These are phyloP conservation scores for Cheilosia grossa DNA, from an alignment of 2,888 invertebrate species.

Conservation along the genomic window DNA sequence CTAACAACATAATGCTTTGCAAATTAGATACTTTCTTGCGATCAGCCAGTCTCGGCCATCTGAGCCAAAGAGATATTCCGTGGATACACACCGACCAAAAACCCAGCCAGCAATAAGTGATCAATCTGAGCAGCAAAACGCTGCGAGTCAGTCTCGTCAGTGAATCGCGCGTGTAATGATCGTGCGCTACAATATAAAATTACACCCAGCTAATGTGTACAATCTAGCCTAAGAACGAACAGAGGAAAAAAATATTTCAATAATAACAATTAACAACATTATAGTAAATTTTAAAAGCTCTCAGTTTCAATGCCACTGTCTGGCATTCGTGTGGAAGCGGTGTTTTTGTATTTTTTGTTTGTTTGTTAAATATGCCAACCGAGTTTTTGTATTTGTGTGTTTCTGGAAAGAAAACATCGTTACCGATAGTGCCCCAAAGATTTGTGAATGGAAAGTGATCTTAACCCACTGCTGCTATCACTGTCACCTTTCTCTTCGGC, in stretches of 20 bases:
- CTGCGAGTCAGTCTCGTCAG: conserved; percentile 78
- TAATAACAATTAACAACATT: conserved; percentile 65
- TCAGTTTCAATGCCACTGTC: conserved; percentile 62
- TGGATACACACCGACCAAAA: conserved; percentile 52
- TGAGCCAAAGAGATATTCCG: conserved; percentile 55
- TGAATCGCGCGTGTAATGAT: conserved; percentile 80
- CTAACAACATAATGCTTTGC: conserved; percentile 19
- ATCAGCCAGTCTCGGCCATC: conserved; percentile 19
- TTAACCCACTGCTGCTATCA: conserved; percentile 16
- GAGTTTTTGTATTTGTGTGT: not conserved
- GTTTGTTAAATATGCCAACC: conserved; percentile 16
- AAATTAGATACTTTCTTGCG: conserved; percentile 56
- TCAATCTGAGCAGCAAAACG: conserved; percentile 52
- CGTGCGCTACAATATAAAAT: conserved; percentile 69
- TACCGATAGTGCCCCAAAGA: conserved; percentile 33
- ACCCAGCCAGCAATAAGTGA: conserved; percentile 41
- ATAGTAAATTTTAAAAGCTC: conserved; percentile 55
- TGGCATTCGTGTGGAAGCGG: conserved; percentile 51
- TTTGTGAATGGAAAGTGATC: conserved; percentile 68
- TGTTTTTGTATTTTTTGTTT: conserved; percentile 36
- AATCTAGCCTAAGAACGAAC: conserved; percentile 46
- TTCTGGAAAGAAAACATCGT: conserved; percentile 17
- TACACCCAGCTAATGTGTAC: conserved; percentile 51
- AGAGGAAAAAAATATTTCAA: conserved; percentile 32
- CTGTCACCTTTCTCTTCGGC: conserved; percentile 29